Conservation (phyloP, 1,140 invertebrate genomes). For the Drosophila pruinosa region DNA sequence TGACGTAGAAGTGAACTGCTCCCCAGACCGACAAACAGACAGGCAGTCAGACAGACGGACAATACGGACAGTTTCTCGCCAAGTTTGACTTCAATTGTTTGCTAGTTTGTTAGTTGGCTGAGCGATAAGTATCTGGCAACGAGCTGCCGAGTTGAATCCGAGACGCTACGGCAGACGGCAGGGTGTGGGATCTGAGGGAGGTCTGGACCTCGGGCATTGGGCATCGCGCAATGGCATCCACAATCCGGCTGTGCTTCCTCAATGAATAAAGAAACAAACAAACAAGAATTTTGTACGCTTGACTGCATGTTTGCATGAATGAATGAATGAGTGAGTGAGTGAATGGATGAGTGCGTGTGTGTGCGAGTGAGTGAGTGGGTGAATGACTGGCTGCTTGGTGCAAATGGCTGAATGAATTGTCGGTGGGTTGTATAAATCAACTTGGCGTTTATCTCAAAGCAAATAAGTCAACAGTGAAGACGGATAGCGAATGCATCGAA, state of each 20-base stretch:
- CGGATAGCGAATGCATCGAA: slow-evolving; percentile 71
- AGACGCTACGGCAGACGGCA: neutral
- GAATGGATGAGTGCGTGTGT: slow-evolving; percentile 39
- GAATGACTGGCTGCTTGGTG: slow-evolving; percentile 46
- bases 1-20: neutral
- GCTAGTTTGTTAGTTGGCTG: slow-evolving; percentile 64
- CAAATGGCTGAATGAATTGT: slow-evolving; percentile 79
- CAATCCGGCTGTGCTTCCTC: slow-evolving; percentile 37
- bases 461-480: slow-evolving; percentile 80
- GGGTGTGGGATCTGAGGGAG: neutral
- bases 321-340: slow-evolving; percentile 38
- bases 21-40: neutral
- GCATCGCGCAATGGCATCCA: slow-evolving; percentile 1
- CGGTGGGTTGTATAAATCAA: slow-evolving; percentile 80
- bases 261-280: slow-evolving; percentile 80
- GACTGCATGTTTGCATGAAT: slow-evolving; percentile 70
- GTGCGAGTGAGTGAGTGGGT: slow-evolving; percentile 23
- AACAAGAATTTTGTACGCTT: slow-evolving; percentile 77
- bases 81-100: slow-evolving; percentile 59
- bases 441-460: slow-evolving; percentile 80
- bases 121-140: slow-evolving; percentile 44
- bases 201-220: slow-evolving; percentile 25
- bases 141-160: neutral
- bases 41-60: slow-evolving; percentile 5
- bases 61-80: slow-evolving; percentile 32